Base-by-base conservation (phyloP, 2,888 invertebrate genomes). In the Ceramica pisi region DNA sequence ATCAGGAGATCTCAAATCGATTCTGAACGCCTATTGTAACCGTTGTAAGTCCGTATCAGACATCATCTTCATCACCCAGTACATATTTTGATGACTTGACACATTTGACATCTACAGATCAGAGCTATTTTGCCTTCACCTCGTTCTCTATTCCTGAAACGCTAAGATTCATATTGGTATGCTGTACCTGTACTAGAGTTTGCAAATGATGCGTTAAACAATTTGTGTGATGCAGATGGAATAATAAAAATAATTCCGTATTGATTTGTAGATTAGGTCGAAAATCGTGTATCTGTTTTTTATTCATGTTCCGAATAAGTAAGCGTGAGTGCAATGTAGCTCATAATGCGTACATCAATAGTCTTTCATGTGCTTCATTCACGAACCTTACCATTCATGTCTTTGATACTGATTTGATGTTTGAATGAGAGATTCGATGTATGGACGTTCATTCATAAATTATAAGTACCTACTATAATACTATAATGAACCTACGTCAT, bases 361-460 rank as follows among this genome's bases (percentile, higher is more conserved):
- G 82, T 89, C 86, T 89, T 91, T 92, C 89, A 90, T 89, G 86
- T 88, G 88, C 84, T 87, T 88, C 94, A 94, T 94, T 94, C 92
- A 94, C 84, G 84, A 89, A 87, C 84, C 78, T 86, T 82, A 82
- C 89, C 93, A 93, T 94, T 94, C 94, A 93, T 89, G 87, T 86
- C 85, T 90, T 84, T 85, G 87, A 85, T 88, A 84, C 55, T 71
- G 84, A 81, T 80, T 86, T 87, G 85, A 87, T 80, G 82, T 80
- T 83, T 87, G 87, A 87, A 88, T 87, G 87, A 86, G 75, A 83
- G 71, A 79, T 79, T 80, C 69, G 77, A 82, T 81, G 85, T 77
- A 81, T 82, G 51, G 73, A 82, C 35, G 71, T 71, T 85, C 89
- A 89, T 89, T 89, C 84, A 89, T 86, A 64, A 75, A 65, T 75